A percentile compares a stretch with the other conserved stretches of the same genome.
Conservation (phyloP, 2,797 vertebrate species). For the Epinephelus awoara region DNA sequence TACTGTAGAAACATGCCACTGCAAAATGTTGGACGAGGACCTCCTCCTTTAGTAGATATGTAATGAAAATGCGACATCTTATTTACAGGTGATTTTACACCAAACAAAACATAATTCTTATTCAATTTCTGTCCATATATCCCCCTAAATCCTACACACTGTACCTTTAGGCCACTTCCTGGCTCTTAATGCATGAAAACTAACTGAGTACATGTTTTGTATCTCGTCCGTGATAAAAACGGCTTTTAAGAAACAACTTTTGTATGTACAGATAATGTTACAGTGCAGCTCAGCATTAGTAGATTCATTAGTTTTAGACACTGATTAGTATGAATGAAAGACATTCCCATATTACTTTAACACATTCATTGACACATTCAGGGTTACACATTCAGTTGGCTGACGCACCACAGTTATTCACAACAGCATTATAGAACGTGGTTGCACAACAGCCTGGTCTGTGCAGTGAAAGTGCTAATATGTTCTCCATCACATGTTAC, state of each 20-base stretch:
- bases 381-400: conserved; percentile 37
- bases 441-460: conserved; percentile 14
- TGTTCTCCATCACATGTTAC: neutral
- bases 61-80: too few relatives aligned
- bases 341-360: conserved; percentile 28
- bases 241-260: conserved; percentile 16
- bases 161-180: neutral
- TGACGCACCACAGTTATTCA: conserved; percentile 15
- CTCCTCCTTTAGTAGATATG: too few relatives aligned
- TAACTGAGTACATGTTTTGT: neutral
- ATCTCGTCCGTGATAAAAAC: neutral
- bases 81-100: too few relatives aligned
- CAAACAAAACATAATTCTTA: too few relatives aligned
- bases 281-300: conserved; percentile 15
- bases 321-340: conserved; percentile 31
- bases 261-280: conserved; percentile 15
- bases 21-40: too few relatives aligned
- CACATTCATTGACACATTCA: conserved; percentile 43
- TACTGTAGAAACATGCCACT: too few relatives aligned
- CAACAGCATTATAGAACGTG: conserved; percentile 4
- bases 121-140: too few relatives aligned
- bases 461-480: conserved; percentile 4
- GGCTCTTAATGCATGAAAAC: neutral
- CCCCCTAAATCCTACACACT: too few relatives aligned
- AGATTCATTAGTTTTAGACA: conserved; percentile 46